Percentiles rank a stretch among this genome's conserved stretches.
phyloP scores from a whole-genome alignment of 2,888 invertebrate species.

The Idaea biselata region DNA sequence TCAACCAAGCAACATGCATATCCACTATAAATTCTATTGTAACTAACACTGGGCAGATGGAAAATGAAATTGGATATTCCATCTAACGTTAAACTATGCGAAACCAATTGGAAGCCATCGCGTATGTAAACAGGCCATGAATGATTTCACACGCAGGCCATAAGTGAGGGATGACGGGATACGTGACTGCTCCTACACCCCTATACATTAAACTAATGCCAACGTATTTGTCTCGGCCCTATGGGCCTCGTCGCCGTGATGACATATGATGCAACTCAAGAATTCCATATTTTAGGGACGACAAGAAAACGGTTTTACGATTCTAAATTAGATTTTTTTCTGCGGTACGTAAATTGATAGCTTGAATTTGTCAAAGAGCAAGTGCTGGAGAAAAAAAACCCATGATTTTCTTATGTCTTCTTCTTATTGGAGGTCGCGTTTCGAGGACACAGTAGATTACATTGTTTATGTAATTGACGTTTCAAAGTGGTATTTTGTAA shows the following conservation, averaged over 20 bases:
- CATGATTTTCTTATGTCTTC: no score
- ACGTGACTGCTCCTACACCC: conserved; percentile 29
- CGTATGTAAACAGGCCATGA: conserved; percentile 48
- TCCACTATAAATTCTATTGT: neutral
- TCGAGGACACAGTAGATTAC: no score
- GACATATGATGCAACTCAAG: conserved; percentile 29
- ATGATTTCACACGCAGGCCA: conserved; percentile 47
- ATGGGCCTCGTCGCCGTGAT: conserved; percentile 47
- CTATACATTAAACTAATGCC: conserved; percentile 54
- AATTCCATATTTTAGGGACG: conserved; percentile 32
- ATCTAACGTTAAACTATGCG: conserved; percentile 32
- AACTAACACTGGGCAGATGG: conserved; percentile 2
- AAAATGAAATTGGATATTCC: conserved; percentile 28
- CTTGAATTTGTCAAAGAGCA: neutral
- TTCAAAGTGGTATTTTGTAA: no score
- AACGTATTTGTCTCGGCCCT: conserved; percentile 53
- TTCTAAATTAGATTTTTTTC: neutral
- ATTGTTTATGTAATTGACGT: no score
- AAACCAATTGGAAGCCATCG: conserved; percentile 46
- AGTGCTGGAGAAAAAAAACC: no score
- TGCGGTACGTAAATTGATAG: neutral
- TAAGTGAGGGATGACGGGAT: conserved; percentile 32
- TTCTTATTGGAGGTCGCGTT: no score
- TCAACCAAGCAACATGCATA: neutral
- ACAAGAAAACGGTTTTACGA: conserved; percentile 10